Percentiles rank a stretch among this genome's conserved stretches.
These are phyloP conservation scores for Perizoma affinitatum DNA, from an alignment of 2,888 invertebrate genomes.

Conservation along the genomic window DNA sequence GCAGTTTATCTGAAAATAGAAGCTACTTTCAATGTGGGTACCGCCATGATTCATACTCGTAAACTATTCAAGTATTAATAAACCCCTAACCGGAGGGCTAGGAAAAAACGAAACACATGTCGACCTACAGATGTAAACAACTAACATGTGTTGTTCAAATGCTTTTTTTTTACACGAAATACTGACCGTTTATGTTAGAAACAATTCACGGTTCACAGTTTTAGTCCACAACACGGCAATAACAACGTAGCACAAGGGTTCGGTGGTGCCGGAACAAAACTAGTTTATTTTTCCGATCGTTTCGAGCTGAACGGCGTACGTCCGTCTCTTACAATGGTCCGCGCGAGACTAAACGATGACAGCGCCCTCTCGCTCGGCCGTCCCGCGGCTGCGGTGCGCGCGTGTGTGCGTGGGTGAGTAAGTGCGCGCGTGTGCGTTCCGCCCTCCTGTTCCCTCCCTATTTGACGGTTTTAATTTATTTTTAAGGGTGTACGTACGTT, in stretches of 20 bases:
- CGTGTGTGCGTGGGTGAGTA: slow-evolving; percentile 49
- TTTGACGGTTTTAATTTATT: slow-evolving; percentile 54
- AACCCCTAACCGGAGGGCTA: slow-evolving; percentile 63
- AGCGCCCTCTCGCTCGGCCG: slow-evolving; percentile 70
- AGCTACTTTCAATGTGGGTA: slow-evolving; percentile 75
- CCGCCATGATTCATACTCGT: slow-evolving; percentile 68
- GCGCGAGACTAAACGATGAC: slow-evolving; percentile 82
- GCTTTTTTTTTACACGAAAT: slow-evolving; percentile 47
- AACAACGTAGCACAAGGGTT: slow-evolving; percentile 64
- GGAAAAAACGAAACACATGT: slow-evolving; percentile 69
- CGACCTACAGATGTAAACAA: slow-evolving; percentile 74
- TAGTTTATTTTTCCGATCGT: slow-evolving; percentile 78
- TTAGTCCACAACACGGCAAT: slow-evolving; percentile 73
- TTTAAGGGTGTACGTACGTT: slow-evolving; percentile 43
- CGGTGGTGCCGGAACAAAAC: slow-evolving; percentile 76
- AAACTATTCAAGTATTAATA: slow-evolving; percentile 68
- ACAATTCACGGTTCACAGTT: slow-evolving; percentile 69
- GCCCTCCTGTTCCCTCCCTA: slow-evolving; percentile 53
- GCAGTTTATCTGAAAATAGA: slow-evolving; percentile 82
- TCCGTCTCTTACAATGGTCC: slow-evolving; percentile 69
- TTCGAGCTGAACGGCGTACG: slow-evolving; percentile 67
- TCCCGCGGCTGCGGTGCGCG: slow-evolving; percentile 51
- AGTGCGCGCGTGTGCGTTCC: slow-evolving; percentile 58
- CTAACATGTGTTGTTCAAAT: slow-evolving; percentile 58
- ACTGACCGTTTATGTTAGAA: slow-evolving; percentile 74